Evolutionary conservation across 2,113 vertebrate species (phyloP).

Genomic region (Eira barbara): DNA sequence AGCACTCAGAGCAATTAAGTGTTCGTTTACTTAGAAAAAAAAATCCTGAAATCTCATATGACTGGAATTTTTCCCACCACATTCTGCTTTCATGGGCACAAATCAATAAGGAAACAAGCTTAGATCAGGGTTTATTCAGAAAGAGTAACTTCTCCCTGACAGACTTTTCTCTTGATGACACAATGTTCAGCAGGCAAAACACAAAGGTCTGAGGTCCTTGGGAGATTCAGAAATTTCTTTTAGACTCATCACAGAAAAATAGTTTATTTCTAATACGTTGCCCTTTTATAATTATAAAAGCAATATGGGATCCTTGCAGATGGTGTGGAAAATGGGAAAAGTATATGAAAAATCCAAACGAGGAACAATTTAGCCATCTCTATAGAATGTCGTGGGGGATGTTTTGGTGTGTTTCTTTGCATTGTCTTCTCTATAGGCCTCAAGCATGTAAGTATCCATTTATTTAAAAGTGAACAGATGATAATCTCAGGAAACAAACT

Average conservation of each 20-base stretch:
- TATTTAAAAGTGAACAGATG: neutral
- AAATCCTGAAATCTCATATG: neutral
- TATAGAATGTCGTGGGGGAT: neutral
- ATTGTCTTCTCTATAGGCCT: neutral
- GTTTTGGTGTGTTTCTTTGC: neutral
- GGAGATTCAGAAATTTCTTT: neutral
- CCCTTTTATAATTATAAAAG: conserved; percentile 1
- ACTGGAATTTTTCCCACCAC: conserved; percentile 1
- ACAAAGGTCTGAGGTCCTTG: neutral
- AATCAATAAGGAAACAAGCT: neutral
- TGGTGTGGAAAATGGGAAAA: neutral
- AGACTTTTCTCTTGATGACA: neutral
- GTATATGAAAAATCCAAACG: neutral
- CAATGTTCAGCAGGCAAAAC: neutral
- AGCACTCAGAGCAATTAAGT: neutral
- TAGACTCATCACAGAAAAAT: neutral
- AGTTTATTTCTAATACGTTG: neutral
- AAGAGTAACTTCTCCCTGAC: neutral
- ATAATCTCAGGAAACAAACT: neutral
- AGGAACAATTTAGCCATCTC: neutral
- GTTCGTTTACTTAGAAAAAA: conserved; percentile 39
- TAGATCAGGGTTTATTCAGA: neutral
- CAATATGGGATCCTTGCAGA: neutral
- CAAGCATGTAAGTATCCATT: neutral
- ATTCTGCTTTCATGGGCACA: neutral